These are phyloP conservation scores for Novumbra hubbsi DNA, from an alignment of 2,797 vertebrate genomes.

Conservation along the genomic window DNA sequence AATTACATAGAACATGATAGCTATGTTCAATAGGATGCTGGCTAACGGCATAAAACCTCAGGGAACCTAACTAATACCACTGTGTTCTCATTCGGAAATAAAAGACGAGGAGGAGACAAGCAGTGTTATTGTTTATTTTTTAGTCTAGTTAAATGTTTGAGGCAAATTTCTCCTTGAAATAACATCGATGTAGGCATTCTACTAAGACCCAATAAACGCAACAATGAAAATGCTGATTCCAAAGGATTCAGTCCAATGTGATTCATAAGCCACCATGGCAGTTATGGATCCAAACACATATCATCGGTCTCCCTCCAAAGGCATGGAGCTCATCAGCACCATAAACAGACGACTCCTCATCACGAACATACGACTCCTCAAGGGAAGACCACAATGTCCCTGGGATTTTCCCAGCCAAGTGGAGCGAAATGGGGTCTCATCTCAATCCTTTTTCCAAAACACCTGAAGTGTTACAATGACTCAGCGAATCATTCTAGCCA, in stretches of 20 bases:
- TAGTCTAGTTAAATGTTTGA: too few relatives aligned
- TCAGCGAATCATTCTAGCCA: not conserved
- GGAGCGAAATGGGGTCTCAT: slow-evolving; percentile 7
- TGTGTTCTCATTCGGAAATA: too few relatives aligned
- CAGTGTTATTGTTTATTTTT: too few relatives aligned
- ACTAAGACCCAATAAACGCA: not conserved
- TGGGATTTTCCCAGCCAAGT: not conserved
- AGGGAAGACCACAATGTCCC: not conserved
- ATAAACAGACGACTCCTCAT: too few relatives aligned
- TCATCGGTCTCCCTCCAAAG: not conserved
- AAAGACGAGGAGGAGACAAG: too few relatives aligned
- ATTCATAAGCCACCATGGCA: not conserved
- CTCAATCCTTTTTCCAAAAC: slow-evolving; percentile 1
- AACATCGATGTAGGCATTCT: not conserved
- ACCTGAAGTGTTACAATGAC: slow-evolving; percentile 27
- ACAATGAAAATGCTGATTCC: not conserved
- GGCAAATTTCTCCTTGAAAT: too few relatives aligned
- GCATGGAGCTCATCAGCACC: too few relatives aligned
- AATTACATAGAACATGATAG: not conserved
- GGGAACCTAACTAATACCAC: not conserved
- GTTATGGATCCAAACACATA: not conserved
- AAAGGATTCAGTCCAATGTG: not conserved
- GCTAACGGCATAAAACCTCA: not conserved
- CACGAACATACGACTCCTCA: too few relatives aligned
- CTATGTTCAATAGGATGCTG: not conserved